phyloP scores from a whole-genome alignment of 2,888 invertebrate genomes.

The Machimus atricapillus region DNA sequence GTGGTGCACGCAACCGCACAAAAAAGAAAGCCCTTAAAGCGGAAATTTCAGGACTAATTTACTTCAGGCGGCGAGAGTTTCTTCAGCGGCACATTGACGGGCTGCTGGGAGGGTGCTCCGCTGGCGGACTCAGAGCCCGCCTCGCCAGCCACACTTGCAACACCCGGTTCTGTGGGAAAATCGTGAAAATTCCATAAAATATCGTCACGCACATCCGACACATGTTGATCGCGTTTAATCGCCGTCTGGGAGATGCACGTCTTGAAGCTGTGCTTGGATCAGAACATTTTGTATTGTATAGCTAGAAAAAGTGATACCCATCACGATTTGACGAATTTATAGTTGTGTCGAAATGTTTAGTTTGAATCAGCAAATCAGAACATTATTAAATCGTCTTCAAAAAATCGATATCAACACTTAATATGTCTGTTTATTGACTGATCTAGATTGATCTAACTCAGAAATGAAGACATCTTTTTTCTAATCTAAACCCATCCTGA shows the following conservation, averaged over 20 bases:
- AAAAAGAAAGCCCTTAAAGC: background rate
- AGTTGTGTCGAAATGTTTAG: too few species aligned
- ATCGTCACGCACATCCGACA: background rate
- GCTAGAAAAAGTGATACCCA: background rate
- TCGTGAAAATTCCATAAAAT: background rate
- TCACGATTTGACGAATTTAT: too few species aligned
- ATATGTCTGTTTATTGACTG: too few species aligned
- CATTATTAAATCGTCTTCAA: too few species aligned
- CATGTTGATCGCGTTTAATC: conserved; percentile 10
- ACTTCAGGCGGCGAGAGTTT: conserved; percentile 12
- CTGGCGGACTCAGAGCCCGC: background rate
- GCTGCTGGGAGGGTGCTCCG: background rate
- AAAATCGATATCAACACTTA: too few species aligned
- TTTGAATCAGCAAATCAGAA: too few species aligned
- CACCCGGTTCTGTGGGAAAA: conserved; percentile 26
- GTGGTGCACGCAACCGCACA: background rate
- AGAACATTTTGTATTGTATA: background rate
- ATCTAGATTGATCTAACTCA: too few species aligned
- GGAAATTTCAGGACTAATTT: conserved; percentile 36
- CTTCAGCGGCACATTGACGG: background rate
- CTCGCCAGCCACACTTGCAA: background rate
- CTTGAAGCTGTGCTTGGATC: background rate
- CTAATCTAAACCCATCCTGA: too few species aligned
- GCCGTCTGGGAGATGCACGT: background rate
- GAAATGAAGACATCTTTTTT: too few species aligned